Evolutionary conservation across 2,797 vertebrate genomes (phyloP), one percentile per base, ranked within the genome.

Genomic region (Karalla daura): DNA sequence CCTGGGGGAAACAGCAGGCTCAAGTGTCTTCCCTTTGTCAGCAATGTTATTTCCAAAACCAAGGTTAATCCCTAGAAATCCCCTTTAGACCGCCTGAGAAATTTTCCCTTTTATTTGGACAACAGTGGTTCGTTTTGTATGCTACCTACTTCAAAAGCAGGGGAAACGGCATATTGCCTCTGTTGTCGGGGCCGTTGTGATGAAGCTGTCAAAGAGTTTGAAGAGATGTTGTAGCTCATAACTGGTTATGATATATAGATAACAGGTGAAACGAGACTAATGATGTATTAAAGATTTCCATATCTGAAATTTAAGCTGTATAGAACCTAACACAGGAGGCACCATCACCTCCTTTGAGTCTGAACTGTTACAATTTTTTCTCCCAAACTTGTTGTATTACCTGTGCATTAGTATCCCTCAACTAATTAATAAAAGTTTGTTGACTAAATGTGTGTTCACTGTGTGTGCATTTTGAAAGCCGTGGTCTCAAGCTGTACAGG

Each of bases 401-500:
- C 84, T 94, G 91, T 94, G 91, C 91, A 93, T 93, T 93, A 92
- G 83, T 92, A 93, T 91, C 90, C 90, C 86, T 93, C 75, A 91
- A 92, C 85, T 92, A 92, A 92, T 92, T 92, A 94, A 94, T 95
- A 93, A 94, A 92, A 69, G 89, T 91, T 93, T 93, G 89, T 93
- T 94, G 88, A 93, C 87, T 89, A 92, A 89, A 65, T 69, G 25
- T 79, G 68, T 81, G 59, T 83, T 24, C 0, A 12, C 4, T 69
- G 25, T 76, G 44, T 78, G 4, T 14, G 11, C 0, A 14, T 37
- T 44, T 21, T 20, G n/a, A 11, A n/a, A 2, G 9, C 7, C 37
- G n/a, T 7, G 36, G 11, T 27, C 15, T 7, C 17, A 2, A 30
- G 1, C n/a, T n/a, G n/a, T n/a, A n/a, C n/a, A n/a, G n/a, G n/a